Evolutionary conservation across 2,888 invertebrate species (phyloP).

Genomic region (Apomyelois bistriatella): DNA sequence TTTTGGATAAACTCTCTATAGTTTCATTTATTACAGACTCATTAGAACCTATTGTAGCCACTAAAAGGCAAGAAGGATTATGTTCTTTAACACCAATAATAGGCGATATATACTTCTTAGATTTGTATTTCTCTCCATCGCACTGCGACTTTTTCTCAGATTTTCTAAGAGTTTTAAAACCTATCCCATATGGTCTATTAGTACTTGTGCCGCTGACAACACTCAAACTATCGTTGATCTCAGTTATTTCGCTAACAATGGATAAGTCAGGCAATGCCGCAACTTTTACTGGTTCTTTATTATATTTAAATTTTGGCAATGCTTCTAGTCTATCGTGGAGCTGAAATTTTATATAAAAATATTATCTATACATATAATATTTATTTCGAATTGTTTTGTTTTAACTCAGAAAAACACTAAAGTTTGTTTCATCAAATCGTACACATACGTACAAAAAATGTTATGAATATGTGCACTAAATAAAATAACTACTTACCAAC

Average conservation of each 20-base stretch:
- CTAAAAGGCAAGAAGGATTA: conserved; percentile 39
- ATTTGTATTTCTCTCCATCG: conserved; percentile 30
- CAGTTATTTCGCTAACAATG: conserved; percentile 49
- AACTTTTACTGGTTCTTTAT: conserved; percentile 42
- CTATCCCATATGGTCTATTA: conserved; percentile 32
- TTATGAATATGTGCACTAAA: too few species aligned
- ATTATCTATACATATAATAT: too few species aligned
- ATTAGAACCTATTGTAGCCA: conserved; percentile 46
- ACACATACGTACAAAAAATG: too few species aligned
- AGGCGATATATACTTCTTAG: conserved; percentile 29
- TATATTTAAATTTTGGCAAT: conserved; percentile 40
- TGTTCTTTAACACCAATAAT: conserved; percentile 26
- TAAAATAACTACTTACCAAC: conserved; percentile 35
- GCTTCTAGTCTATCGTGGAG: conserved; percentile 52
- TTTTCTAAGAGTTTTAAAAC: conserved; percentile 24
- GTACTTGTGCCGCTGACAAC: conserved; percentile 28
- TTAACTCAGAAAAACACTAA: too few species aligned
- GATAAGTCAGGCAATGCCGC: conserved; percentile 48
- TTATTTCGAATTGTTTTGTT: too few species aligned
- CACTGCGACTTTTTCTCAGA: conserved; percentile 30
- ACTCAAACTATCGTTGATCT: conserved; percentile 39
- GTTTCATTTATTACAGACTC: conserved; percentile 51
- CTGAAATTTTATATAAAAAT: conserved; percentile 37
- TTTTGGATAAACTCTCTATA: conserved; percentile 41
- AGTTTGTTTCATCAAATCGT: too few species aligned